Base-by-base conservation (phyloP, 2,888 invertebrate species). In the Tridacna gigas region DNA sequence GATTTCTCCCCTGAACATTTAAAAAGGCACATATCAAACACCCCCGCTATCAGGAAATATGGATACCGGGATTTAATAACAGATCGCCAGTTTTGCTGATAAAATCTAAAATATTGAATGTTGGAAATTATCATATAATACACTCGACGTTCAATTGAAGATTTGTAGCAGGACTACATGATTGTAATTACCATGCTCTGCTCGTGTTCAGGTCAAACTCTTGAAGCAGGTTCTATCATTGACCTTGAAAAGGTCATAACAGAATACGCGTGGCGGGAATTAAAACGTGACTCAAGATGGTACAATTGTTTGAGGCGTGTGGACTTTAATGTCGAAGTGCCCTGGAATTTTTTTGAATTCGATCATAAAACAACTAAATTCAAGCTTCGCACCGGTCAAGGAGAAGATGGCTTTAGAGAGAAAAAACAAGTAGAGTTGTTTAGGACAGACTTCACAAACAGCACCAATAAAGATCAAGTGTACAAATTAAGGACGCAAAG, bases 291-390 rank as follows among this genome's bases (percentile, higher is more conserved):
- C 66, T 87, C 89, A 25, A 78, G 88, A 28, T 91, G 91, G 89
- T 89, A 91, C 66, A 88, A 90, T 26, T 84, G 90, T 67, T 80
- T 90, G 28, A 86, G 90, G 51, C 80, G 90, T 25, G 74, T 76
- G 9, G 89, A 87, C 71, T 91, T 90, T 73, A 83, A 82, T 28
- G 89, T 91, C 60, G 91, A 91, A 79, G 89, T 91, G 18, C 90
- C 90, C 22, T 91, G 91, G 91, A 91, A 90, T 73, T 91, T 90
- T 79, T 91, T 90, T 63, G 91, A 91, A 69, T 90, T 91, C 76
- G 89, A 90, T 69, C 91, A 91, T 69, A 89, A 86, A 66, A 91
- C 91, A 0, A 86, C 88, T 3, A 86, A 79, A 61, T 91, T 91
- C 78, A 80, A 80, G 75, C 83, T 89, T 12, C 76, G 91, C 22